Percentiles rank a stretch among this genome's conserved stretches.
Evolutionary conservation across 2,888 invertebrate species (phyloP).

Genomic region (Caenorhabditis sp.): DNA sequence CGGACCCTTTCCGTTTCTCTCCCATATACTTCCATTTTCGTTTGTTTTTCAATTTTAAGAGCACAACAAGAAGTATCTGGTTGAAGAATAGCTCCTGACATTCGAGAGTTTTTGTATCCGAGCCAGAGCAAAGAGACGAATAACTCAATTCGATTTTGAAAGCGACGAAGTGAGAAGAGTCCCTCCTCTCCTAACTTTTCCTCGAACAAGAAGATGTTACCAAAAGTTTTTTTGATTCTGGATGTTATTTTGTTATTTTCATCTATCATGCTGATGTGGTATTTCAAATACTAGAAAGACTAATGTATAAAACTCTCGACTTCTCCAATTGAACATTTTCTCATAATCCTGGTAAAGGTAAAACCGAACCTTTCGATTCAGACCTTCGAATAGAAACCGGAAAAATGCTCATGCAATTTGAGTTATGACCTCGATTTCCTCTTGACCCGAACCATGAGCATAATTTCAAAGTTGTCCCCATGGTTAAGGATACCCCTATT

Average conservation of each 20-base stretch:
- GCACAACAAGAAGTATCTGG: neutral
- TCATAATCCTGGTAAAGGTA: too few species aligned
- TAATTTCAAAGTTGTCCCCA: too few species aligned
- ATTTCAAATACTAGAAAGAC: too few species aligned
- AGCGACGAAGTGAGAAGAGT: constrained; percentile 43
- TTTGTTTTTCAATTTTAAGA: constrained; percentile 57
- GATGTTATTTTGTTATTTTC: neutral
- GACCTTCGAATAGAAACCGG: too few species aligned
- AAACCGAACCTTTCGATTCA: too few species aligned
- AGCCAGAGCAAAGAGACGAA: constrained; percentile 8
- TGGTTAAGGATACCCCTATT: too few species aligned
- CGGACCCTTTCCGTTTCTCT: neutral
- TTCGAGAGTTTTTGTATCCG: constrained; percentile 51
- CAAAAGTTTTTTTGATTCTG: constrained; percentile 35
- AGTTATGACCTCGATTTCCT: too few species aligned
- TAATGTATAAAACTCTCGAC: too few species aligned
- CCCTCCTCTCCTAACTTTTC: constrained; percentile 1
- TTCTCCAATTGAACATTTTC: too few species aligned
- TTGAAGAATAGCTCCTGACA: constrained; percentile 36
- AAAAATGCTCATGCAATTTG: too few species aligned
- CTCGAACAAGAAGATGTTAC: constrained; percentile 46
- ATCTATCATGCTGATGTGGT: too few species aligned
- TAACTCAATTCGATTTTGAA: constrained; percentile 55
- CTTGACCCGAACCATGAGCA: too few species aligned
- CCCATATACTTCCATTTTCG: neutral